These are phyloP conservation scores for Epinephelus awoara DNA, from an alignment of 2,797 vertebrate genomes.

Conservation along the genomic window DNA sequence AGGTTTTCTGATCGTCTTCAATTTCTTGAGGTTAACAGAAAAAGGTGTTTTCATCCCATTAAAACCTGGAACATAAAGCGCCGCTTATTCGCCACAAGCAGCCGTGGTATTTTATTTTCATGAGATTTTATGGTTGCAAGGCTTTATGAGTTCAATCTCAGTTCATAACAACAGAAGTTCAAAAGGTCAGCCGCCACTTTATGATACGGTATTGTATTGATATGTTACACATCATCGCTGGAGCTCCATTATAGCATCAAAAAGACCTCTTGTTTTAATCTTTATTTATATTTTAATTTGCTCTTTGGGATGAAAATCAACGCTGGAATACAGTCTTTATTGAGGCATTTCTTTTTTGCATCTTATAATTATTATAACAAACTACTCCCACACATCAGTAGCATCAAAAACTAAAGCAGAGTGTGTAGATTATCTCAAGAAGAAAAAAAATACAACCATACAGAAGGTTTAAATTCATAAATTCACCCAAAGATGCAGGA, in stretches of 20 bases:
- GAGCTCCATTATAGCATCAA: background rate
- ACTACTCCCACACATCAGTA: constrained; percentile 16
- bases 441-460: background rate
- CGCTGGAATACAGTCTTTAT: background rate
- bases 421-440: background rate
- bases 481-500: constrained; percentile 2
- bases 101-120: background rate
- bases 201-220: background rate
- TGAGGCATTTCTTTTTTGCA: background rate
- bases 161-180: constrained; percentile 5
- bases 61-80: background rate
- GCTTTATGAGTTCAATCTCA: background rate
- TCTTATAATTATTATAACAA: constrained; percentile 6
- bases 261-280: background rate
- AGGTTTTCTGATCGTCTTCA: background rate
- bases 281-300: background rate
- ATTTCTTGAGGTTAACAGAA: background rate
- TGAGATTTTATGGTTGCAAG: background rate
- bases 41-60: background rate
- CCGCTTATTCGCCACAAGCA: background rate
- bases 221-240: background rate
- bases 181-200: constrained; percentile 9
- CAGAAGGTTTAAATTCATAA: constrained; percentile 24
- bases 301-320: background rate
- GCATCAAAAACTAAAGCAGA: background rate